Percentiles rank a stretch among this genome's conserved stretches.
Evolutionary conservation across 2,113 vertebrate species (phyloP).

Genomic region (Thryonomys swinderianus): DNA sequence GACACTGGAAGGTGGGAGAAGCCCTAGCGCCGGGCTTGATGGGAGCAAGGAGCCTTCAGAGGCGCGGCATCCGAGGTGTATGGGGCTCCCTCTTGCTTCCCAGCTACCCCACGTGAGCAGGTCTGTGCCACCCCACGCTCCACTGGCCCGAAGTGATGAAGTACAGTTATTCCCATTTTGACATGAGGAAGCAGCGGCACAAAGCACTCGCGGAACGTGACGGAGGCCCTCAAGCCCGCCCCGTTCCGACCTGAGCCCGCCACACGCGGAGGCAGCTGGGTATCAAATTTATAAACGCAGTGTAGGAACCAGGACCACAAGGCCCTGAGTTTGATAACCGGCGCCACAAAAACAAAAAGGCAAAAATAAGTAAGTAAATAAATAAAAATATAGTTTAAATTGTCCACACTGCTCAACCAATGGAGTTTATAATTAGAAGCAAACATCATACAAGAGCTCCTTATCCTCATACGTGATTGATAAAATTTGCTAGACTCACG

Average conservation of each 20-base stretch:
- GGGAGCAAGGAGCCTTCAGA: neutral
- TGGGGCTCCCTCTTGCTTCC: neutral
- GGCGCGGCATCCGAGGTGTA: neutral
- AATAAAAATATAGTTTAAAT: neutral
- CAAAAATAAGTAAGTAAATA: neutral
- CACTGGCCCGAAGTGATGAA: neutral
- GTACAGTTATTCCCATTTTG: neutral
- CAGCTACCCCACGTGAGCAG: neutral
- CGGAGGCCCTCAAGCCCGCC: neutral
- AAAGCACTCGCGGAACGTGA: fast-evolving
- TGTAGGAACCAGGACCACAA: neutral
- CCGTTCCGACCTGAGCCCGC: neutral
- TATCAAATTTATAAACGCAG: neutral
- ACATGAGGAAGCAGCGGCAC: neutral
- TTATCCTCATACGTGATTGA: neutral
- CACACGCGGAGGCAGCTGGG: neutral
- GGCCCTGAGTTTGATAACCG: neutral
- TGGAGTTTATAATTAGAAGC: neutral
- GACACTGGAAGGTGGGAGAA: neutral
- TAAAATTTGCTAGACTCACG: neutral
- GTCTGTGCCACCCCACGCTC: neutral
- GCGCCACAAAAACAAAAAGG: neutral
- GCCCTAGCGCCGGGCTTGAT: neutral
- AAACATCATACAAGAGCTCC: neutral
- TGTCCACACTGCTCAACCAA: neutral